Conservation (phyloP, 2,888 invertebrate genomes). For the Agrotis clavis region DNA sequence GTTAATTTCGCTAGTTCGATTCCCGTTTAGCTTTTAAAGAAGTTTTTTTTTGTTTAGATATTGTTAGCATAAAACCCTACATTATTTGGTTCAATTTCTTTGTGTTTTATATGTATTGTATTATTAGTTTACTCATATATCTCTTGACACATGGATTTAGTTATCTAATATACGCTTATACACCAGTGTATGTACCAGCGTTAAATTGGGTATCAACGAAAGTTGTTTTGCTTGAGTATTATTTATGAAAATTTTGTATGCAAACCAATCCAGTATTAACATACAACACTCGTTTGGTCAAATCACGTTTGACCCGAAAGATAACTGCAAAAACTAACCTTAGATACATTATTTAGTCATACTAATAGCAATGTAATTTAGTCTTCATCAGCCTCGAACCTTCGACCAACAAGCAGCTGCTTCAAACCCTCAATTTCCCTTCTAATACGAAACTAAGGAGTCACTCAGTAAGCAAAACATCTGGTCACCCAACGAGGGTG, state of each 20-base stretch:
- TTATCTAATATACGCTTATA: too few relatives aligned
- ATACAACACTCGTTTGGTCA: slow-evolving; percentile 3
- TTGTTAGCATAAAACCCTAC: not conserved
- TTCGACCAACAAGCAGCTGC: slow-evolving; percentile 14
- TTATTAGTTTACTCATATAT: too few relatives aligned
- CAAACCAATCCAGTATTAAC: not conserved
- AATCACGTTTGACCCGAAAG: slow-evolving; percentile 1
- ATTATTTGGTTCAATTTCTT: too few relatives aligned
- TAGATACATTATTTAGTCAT: not conserved
- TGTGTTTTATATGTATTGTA: too few relatives aligned
- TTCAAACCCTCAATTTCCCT: slow-evolving; percentile 14
- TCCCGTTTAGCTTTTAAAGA: too few relatives aligned
- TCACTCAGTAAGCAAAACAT: slow-evolving; percentile 38
- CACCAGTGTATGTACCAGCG: too few relatives aligned
- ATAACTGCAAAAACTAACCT: not conserved
- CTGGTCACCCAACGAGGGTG: slow-evolving; percentile 35
- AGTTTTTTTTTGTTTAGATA: not conserved
- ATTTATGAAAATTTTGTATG: not conserved
- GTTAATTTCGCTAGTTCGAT: not conserved
- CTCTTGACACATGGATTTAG: too few relatives aligned
- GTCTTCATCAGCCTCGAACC: not conserved
- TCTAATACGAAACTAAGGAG: slow-evolving; percentile 36
- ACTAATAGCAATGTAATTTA: slow-evolving; percentile 1
- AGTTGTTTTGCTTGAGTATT: not conserved
- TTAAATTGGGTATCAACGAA: not conserved